Conservation (phyloP, 2,797 vertebrate genomes). For the Dendrocincla fuliginosa region DNA sequence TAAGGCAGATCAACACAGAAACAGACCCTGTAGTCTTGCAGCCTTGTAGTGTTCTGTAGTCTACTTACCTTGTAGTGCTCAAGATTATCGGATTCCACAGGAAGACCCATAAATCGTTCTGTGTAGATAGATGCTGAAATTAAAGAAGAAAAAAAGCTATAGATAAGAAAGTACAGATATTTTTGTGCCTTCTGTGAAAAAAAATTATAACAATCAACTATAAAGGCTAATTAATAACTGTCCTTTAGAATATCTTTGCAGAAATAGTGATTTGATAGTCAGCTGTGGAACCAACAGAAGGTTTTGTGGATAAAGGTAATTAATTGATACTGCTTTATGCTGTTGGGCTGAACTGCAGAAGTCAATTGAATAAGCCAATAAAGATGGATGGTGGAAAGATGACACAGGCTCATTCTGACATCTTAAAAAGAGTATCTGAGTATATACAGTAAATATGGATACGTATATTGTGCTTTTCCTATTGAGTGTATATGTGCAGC, state of each 20-base stretch:
- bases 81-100: constrained; percentile 79
- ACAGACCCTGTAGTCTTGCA: too few species aligned
- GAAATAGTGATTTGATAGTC: neutral
- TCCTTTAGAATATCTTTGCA: neutral
- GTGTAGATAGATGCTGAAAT: constrained; percentile 81
- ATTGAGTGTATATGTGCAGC: neutral
- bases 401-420: neutral
- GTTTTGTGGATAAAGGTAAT: neutral
- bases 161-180: neutral
- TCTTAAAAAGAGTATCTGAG: neutral
- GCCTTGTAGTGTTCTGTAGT: too few species aligned
- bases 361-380: neutral
- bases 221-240: neutral
- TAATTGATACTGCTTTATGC: neutral
- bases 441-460: neutral
- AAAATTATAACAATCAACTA: neutral
- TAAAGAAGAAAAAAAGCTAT: constrained; percentile 7
- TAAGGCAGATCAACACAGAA: neutral
- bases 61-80: constrained; percentile 82
- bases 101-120: constrained; percentile 83
- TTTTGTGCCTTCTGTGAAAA: neutral
- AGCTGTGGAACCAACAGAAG: neutral
- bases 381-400: neutral
- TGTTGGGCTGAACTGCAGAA: neutral
- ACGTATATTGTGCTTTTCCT: neutral